Evolutionary conservation across 2,113 vertebrate species (phyloP), one percentile per base, ranked within the genome.

Genomic region (Channa maculata): DNA sequence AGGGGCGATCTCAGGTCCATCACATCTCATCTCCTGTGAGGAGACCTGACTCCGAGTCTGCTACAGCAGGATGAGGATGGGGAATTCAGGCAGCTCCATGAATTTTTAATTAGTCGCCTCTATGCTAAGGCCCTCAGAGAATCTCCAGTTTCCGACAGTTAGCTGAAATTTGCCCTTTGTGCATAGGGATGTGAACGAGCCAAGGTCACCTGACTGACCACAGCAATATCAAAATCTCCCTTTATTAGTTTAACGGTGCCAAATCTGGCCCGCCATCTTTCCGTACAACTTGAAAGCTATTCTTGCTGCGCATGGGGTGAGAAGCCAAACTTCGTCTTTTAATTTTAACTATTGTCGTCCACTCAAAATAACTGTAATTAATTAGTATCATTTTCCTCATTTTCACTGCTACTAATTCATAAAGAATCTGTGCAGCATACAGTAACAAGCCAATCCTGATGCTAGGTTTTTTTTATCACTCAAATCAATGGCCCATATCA

Each of bases 81-180:
- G 81, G 80, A 71, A 79, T 86, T 83, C 76, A 89, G 88, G 77
- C 84, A 79, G 80, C 78, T 64, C 83, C 90, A 95, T 95, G 68
- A 92, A 95, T 95, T 87, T 94, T 95, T 95, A 92, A 95, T 93
- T 55, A 87, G 82, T 75, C 82, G 74, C 67, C 86, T 92, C 90
- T 91, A 90, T 92, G 91, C 89, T 88, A 85, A 88, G 91, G 88
- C 84, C 84, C 83, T 77, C 80, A 67, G 80, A 80, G 86, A 82
- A 39, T 91, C 92, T 95, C 93, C 73, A 86, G 80, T 95, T 94
- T 90, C 92, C 86, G 88, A 92, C 87, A 93, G 91, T 92, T 91
- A 93, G 92, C 93, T 91, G 89, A 93, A 93, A 94, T 89, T 53
- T 82, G 79, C 79, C 87, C 87, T 92, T 90, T 89, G 69, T 78